A percentile compares a stretch with the other conserved stretches of the same genome.
Evolutionary conservation across 2,797 vertebrate species (phyloP).

Genomic region (Chiroxiphia lanceolata): DNA sequence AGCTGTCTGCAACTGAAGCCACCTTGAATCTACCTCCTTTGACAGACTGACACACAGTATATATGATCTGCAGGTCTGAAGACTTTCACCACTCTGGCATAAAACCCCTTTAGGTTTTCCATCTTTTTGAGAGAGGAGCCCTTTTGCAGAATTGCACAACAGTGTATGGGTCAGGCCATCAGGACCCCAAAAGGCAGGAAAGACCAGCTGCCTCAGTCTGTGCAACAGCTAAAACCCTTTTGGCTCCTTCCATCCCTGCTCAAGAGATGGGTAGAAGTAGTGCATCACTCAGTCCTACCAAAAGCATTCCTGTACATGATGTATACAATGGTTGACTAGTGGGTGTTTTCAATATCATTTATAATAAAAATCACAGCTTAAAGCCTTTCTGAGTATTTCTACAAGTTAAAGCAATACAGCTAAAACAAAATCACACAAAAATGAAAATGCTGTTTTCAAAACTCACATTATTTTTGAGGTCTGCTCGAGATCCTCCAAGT

Average conservation of each 20-base stretch:
- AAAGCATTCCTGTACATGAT: background rate
- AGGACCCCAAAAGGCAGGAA: background rate
- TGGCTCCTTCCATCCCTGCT: background rate
- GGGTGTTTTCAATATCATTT: background rate
- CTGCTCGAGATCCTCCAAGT: conserved; percentile 90
- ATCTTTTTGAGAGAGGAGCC: background rate
- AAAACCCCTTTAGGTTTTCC: background rate
- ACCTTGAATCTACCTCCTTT: background rate
- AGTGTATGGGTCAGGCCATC: background rate
- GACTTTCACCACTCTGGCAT: background rate
- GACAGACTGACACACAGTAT: rapidly evolving
- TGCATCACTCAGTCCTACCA: background rate
- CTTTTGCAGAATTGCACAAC: background rate
- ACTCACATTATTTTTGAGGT: conserved; percentile 92
- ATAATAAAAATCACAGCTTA: background rate
- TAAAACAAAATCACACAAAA: background rate
- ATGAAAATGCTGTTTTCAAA: background rate
- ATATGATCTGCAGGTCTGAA: background rate
- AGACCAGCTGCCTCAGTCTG: background rate
- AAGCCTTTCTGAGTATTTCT: background rate
- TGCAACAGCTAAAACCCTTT: background rate
- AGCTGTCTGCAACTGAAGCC: background rate
- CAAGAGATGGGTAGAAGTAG: background rate
- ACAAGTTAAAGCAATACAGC: background rate
- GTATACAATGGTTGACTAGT: background rate